Evolutionary conservation across 2,113 vertebrate species (phyloP).

Genomic region (Oncorhynchus clarkii): DNA sequence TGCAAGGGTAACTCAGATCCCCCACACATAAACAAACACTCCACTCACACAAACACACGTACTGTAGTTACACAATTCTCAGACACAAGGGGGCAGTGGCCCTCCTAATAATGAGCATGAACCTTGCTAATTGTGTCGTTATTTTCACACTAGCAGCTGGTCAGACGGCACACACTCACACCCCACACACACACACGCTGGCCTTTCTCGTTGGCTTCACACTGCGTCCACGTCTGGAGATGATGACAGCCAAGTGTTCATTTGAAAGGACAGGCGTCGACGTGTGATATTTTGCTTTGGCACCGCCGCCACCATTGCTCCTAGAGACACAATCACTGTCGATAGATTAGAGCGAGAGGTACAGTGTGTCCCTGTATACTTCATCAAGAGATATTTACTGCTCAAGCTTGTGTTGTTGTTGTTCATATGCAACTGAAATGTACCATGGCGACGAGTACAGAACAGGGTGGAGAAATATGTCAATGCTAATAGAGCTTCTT

Average conservation of each 20-base stretch:
- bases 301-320: conserved; percentile 16
- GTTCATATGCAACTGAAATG: neutral
- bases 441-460: no score
- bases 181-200: conserved; percentile 10
- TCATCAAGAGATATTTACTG: neutral
- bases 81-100: no score
- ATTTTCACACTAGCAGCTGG: conserved; percentile 25
- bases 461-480: no score
- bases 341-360: conserved; percentile 12
- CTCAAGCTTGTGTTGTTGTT: neutral
- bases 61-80: no score
- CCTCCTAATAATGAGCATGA: no score
- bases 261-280: conserved; percentile 48
- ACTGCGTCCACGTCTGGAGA: conserved; percentile 37
- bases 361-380: neutral
- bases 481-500: no score
- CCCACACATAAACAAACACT: no score
- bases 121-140: conserved; percentile 40
- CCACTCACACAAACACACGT: no score
- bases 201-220: conserved; percentile 55
- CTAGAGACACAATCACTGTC: conserved; percentile 13
- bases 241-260: conserved; percentile 43
- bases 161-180: neutral
- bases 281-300: conserved; percentile 51
- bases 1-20: no score